Evolutionary conservation across 2,113 vertebrate species (phyloP).

Genomic region (Ictalurus punctatus): DNA sequence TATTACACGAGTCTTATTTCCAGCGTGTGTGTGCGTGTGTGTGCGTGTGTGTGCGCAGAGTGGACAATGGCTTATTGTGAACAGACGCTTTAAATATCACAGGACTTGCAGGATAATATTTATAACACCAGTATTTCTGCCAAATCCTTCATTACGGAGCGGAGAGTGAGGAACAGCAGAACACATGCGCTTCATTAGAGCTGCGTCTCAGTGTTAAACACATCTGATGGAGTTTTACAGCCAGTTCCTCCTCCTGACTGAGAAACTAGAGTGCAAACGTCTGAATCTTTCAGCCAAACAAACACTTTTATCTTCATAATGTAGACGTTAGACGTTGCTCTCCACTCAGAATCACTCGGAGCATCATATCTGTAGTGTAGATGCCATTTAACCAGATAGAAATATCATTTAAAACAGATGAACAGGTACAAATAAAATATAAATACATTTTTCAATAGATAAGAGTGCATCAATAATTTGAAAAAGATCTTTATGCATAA

Average conservation of each 20-base stretch:
- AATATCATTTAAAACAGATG: neutral
- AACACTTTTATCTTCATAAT: neutral
- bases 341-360: neutral
- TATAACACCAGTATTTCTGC: neutral
- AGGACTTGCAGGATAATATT: neutral
- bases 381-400: neutral
- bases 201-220: neutral
- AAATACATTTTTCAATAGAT: no score
- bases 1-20: slow-evolving; percentile 15
- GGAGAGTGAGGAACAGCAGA: neutral
- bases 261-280: neutral
- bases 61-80: slow-evolving; percentile 18
- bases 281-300: neutral
- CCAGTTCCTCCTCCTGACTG: neutral
- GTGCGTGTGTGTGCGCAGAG: neutral
- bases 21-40: neutral
- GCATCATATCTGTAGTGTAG: neutral
- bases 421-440: neutral
- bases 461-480: neutral
- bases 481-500: neutral
- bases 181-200: neutral
- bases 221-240: slow-evolving; percentile 1
- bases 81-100: slow-evolving; percentile 27
- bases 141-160: slow-evolving; percentile 4
- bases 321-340: neutral